These are phyloP conservation scores for Oenanthe oenanthe DNA, from an alignment of 2,113 vertebrate species.

Conservation along the genomic window DNA sequence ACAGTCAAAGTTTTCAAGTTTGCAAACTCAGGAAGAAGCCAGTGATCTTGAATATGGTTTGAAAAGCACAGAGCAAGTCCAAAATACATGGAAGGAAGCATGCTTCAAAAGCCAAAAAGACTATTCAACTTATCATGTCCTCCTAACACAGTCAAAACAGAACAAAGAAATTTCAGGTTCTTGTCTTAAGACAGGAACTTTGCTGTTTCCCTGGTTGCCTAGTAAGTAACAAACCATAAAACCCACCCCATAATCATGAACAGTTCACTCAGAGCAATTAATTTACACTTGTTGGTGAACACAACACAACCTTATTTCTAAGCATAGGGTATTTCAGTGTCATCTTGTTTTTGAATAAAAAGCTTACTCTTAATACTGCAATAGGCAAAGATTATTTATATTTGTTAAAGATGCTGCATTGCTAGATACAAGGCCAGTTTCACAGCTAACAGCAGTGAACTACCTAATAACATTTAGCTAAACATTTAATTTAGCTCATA, in stretches of 20 bases:
- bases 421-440: neutral
- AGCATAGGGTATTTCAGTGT: neutral
- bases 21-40: neutral
- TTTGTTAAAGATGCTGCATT: neutral
- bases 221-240: neutral
- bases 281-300: neutral
- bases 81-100: neutral
- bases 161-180: neutral
- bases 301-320: neutral
- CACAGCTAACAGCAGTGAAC: neutral
- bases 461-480: neutral
- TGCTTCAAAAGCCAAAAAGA: neutral
- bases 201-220: neutral
- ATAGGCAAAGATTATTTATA: neutral
- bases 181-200: neutral
- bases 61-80: neutral
- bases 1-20: neutral
- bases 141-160: neutral
- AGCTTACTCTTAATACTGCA: neutral
- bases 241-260: fast-evolving
- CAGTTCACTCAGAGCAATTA: neutral
- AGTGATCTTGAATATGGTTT: neutral
- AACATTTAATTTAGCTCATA: neutral
- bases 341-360: neutral
- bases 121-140: neutral